A percentile compares a stretch with the other conserved stretches of the same genome.
These are phyloP conservation scores for Holacanthus passer DNA, from an alignment of 2,113 vertebrate species.

Conservation along the genomic window DNA sequence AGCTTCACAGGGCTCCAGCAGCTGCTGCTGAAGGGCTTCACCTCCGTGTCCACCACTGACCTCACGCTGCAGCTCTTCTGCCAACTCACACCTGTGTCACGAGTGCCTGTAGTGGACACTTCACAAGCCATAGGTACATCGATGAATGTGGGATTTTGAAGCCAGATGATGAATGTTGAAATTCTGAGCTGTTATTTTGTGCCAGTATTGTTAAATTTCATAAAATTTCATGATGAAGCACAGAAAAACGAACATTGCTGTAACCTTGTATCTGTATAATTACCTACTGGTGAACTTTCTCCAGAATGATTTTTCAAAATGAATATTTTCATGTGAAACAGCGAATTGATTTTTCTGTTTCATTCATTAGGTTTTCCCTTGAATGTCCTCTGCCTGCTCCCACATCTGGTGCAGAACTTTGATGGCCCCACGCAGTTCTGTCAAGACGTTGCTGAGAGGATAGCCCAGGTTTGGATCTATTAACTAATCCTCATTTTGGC, in stretches of 20 bases:
- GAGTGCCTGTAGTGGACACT: slow-evolving; percentile 93
- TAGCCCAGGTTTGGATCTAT: slow-evolving; percentile 90
- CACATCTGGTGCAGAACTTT: slow-evolving; percentile 97
- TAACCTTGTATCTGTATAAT: neutral
- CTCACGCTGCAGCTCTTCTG: slow-evolving; percentile 96
- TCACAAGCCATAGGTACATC: slow-evolving; percentile 94
- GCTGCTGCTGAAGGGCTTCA: slow-evolving; percentile 97
- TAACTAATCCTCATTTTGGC: neutral
- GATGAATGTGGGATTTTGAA: neutral
- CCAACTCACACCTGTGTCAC: slow-evolving; percentile 94
- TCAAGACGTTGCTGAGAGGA: slow-evolving; percentile 93
- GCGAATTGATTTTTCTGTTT: neutral
- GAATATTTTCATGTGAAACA: neutral
- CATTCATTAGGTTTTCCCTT: slow-evolving; percentile 91
- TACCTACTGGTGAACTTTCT: neutral
- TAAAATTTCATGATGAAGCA: neutral
- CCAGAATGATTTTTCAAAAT: too few species aligned
- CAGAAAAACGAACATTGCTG: neutral
- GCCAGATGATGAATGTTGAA: neutral
- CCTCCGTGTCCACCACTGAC: slow-evolving; percentile 92
- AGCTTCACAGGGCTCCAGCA: slow-evolving; percentile 96
- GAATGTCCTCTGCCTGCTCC: slow-evolving; percentile 96
- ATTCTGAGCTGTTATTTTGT: neutral
- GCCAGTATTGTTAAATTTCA: neutral
- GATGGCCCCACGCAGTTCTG: slow-evolving; percentile 94